A percentile compares a stretch with the other conserved stretches of the same genome.
Conservation (phyloP, 1,140 invertebrate species). For the Myzus persicae region DNA sequence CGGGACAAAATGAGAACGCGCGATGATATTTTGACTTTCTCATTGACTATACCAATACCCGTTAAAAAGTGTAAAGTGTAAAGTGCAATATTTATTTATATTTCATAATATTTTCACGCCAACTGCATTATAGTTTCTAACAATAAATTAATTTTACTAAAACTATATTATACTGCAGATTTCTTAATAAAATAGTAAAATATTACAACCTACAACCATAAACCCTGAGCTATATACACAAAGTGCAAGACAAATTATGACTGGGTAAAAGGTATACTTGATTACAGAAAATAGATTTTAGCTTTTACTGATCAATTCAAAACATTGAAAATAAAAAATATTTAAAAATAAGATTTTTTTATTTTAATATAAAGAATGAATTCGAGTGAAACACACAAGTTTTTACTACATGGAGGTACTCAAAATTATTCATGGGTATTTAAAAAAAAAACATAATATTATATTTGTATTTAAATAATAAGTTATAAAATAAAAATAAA, state of each 20-base stretch:
- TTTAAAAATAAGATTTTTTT: background rate
- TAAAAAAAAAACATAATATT: too few relatives aligned
- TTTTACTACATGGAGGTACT: background rate
- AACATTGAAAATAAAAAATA: background rate
- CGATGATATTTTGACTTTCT: background rate
- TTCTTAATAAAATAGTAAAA: background rate
- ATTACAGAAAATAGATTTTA: background rate
- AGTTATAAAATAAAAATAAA: background rate
- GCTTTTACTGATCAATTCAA: background rate
- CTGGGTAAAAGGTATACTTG: background rate
- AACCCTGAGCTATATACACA: background rate
- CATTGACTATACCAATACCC: background rate
- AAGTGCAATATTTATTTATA: background rate
- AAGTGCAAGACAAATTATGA: background rate
- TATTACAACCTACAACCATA: background rate
- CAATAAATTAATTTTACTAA: too few relatives aligned
- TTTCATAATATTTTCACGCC: background rate
- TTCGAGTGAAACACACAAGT: background rate
- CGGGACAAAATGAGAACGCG: background rate
- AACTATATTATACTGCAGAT: background rate
- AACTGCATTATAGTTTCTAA: too few relatives aligned
- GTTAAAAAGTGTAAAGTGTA: background rate
- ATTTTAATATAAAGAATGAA: background rate
- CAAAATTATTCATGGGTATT: background rate
- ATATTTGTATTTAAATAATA: background rate